Percentiles rank a stretch among this genome's conserved stretches.
Evolutionary conservation across 2,797 vertebrate genomes (phyloP).

Genomic region (Sus cebifrons): DNA sequence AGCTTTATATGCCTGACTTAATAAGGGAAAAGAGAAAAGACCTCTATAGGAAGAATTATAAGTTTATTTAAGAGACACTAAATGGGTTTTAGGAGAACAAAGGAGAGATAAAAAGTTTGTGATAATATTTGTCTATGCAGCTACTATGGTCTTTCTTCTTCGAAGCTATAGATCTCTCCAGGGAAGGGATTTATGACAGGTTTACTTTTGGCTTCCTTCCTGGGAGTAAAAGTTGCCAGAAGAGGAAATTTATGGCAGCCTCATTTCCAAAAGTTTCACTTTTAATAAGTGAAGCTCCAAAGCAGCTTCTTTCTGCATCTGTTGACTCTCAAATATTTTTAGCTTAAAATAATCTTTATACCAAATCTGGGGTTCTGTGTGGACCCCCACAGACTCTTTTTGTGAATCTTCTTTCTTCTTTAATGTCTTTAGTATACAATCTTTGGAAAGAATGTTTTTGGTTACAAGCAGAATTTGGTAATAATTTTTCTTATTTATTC

Average conservation of each 20-base stretch:
- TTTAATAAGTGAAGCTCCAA: slow-evolving; percentile 2
- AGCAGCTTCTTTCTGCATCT: not conserved
- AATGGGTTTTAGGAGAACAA: not conserved
- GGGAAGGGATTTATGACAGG: not conserved
- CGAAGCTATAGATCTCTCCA: not conserved
- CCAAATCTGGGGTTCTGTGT: not conserved
- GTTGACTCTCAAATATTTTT: slow-evolving; percentile 50
- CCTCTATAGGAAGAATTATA: not conserved
- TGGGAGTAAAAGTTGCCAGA: not conserved
- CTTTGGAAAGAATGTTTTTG: not conserved
- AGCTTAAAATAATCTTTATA: slow-evolving; percentile 50
- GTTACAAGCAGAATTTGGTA: slow-evolving; percentile 10
- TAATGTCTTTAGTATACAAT: not conserved
- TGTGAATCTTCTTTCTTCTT: not conserved
- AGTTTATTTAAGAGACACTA: not conserved
- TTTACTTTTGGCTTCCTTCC: slow-evolving; percentile 19
- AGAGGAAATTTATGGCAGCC: not conserved
- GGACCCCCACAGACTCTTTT: not conserved
- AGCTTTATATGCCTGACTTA: not conserved
- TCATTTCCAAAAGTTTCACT: not conserved
- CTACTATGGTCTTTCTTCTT: not conserved
- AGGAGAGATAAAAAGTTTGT: not conserved
- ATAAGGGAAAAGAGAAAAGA: not conserved
- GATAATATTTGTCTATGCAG: not conserved
- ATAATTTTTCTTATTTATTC: not conserved